Conservation (phyloP, 1,140 invertebrate species). For the Pissodes strobi region DNA sequence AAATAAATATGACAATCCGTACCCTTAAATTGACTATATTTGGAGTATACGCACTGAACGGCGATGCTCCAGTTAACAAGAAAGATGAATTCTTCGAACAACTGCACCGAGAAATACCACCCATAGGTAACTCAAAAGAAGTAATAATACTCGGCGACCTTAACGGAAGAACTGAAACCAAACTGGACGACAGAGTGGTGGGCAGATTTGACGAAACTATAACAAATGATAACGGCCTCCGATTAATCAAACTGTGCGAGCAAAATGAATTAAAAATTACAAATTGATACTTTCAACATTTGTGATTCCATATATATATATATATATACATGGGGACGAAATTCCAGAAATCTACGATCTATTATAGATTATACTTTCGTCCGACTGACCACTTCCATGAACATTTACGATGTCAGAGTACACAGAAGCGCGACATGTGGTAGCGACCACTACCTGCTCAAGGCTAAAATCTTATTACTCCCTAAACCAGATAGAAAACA, state of each 20-base stretch:
- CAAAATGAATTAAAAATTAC: slow-evolving; percentile 16
- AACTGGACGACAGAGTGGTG: no score
- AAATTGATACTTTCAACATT: slow-evolving; percentile 10
- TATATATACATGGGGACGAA: background rate
- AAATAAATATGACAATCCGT: no score
- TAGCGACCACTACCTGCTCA: background rate
- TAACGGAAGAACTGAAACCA: no score
- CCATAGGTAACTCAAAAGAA: slow-evolving; percentile 1
- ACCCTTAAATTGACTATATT: no score
- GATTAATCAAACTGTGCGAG: slow-evolving; percentile 16
- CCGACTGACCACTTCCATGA: background rate
- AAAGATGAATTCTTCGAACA: slow-evolving; percentile 17
- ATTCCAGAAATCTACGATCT: no score
- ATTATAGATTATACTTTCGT: background rate
- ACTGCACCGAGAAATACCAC: slow-evolving; percentile 13
- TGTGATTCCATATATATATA: background rate
- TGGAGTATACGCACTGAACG: slow-evolving; percentile 15
- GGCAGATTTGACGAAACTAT: no score
- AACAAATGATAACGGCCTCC: slow-evolving; percentile 3
- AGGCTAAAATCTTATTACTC: background rate
- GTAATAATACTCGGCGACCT: no score
- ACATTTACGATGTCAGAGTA: no score
- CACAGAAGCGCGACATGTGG: background rate
- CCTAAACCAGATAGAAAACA: background rate
- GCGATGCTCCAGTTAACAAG: slow-evolving; percentile 6